Conservation (phyloP, 2,888 invertebrate genomes). For the Cacoxenus indagator region DNA sequence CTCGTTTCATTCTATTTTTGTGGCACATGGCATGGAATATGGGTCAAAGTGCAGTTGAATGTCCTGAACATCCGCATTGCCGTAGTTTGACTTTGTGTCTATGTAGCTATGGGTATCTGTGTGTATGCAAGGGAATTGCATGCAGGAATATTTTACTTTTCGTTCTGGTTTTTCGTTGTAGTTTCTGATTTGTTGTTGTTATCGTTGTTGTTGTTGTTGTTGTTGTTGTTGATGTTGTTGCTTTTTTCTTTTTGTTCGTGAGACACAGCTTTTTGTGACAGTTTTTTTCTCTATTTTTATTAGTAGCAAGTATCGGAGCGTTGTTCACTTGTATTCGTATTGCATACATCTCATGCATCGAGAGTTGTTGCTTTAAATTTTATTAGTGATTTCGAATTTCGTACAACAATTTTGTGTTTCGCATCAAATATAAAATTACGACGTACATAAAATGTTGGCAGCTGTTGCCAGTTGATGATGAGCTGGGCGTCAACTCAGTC, state of each 20-base stretch:
- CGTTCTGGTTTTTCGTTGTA: slow-evolving; percentile 29
- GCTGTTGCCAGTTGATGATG: slow-evolving; percentile 11
- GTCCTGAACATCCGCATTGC: slow-evolving; percentile 72
- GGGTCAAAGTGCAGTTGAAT: slow-evolving; percentile 72
- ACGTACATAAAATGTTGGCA: slow-evolving; percentile 15
- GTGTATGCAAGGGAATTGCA: slow-evolving; percentile 63
- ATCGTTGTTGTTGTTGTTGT: slow-evolving; percentile 43
- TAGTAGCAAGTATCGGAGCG: background rate
- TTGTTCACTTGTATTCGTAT: slow-evolving; percentile 5
- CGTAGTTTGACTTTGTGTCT: slow-evolving; percentile 68
- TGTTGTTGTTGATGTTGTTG: background rate
- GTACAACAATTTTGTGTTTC: background rate
- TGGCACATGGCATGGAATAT: slow-evolving; percentile 65
- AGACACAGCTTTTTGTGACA: slow-evolving; percentile 40
- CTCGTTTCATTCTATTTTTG: slow-evolving; percentile 11
- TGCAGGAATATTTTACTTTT: slow-evolving; percentile 66
- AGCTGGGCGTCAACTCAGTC: background rate
- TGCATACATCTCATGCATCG: background rate
- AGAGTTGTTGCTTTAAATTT: slow-evolving; percentile 49
- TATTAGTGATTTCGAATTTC: slow-evolving; percentile 53
- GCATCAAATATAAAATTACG: slow-evolving; percentile 15
- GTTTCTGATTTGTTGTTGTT: slow-evolving; percentile 47
- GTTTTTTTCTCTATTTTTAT: slow-evolving; percentile 35
- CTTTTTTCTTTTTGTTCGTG: background rate
- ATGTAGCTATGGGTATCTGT: slow-evolving; percentile 29